phyloP scores from a whole-genome alignment of 2,113 vertebrate species.

The Psammodynastes pulverulentus region DNA sequence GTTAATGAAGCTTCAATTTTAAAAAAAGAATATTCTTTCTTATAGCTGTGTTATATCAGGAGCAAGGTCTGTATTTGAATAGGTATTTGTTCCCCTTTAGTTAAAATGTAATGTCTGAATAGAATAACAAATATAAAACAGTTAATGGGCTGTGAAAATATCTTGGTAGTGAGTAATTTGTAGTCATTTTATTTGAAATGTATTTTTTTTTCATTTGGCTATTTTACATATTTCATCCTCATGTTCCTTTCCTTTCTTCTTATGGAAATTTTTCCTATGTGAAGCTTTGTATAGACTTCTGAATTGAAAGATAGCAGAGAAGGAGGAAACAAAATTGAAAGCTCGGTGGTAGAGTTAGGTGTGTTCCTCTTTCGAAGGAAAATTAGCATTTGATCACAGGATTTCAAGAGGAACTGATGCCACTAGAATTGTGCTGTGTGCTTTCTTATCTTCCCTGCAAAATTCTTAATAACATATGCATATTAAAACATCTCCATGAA shows the following conservation, averaged over 20 bases:
- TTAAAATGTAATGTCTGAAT: constrained; percentile 28
- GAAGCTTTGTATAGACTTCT: not conserved
- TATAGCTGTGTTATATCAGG: constrained; percentile 63
- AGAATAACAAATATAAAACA: not conserved
- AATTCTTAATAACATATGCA: not conserved
- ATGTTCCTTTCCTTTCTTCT: not conserved
- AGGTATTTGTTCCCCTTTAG: not conserved
- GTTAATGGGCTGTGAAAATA: not conserved
- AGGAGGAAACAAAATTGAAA: not conserved
- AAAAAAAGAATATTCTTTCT: constrained; percentile 63
- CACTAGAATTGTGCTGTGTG: not conserved
- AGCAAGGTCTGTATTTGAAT: constrained; percentile 53
- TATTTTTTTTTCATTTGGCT: not conserved
- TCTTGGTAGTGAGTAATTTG: constrained; percentile 30
- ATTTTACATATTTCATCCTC: not conserved
- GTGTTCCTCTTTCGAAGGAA: not conserved
- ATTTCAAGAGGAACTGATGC: not conserved
- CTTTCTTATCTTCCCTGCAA: not conserved
- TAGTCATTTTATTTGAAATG: constrained; percentile 8
- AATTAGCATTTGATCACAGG: not conserved
- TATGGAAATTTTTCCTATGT: not conserved
- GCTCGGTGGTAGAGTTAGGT: not conserved
- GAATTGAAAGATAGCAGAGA: not conserved
- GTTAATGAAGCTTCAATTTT: constrained; percentile 53
- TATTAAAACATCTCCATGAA: not conserved